phyloP scores from a whole-genome alignment of 1,140 invertebrate genomes.

The Augochlora pura region DNA sequence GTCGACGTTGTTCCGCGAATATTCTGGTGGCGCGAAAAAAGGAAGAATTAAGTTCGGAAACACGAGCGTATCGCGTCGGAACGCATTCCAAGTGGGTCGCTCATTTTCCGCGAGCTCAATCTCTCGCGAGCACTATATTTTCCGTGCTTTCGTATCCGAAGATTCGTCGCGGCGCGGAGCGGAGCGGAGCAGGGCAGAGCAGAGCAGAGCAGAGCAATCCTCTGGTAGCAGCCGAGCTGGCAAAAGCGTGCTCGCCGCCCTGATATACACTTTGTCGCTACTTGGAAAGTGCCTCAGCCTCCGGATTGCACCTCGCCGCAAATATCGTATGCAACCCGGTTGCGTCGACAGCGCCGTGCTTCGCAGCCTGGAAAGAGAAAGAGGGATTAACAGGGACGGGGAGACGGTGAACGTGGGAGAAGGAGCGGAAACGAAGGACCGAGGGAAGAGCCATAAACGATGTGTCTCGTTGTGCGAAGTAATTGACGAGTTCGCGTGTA shows the following conservation, averaged over 20 bases:
- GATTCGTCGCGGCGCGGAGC: background rate
- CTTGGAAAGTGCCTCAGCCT: conserved; percentile 60
- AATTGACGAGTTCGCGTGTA: conserved; percentile 77
- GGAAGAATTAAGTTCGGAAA: background rate
- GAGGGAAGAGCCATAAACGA: conserved; percentile 58
- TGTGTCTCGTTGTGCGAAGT: conserved; percentile 76
- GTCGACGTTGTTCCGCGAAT: no score
- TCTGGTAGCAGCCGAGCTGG: conserved; percentile 31
- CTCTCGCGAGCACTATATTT: background rate
- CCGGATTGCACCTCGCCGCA: conserved; percentile 51
- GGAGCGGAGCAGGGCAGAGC: no score
- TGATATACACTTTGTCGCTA: conserved; percentile 56
- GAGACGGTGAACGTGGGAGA: no score
- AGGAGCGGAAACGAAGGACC: conserved; percentile 30
- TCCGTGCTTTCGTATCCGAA: background rate
- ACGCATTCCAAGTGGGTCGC: background rate
- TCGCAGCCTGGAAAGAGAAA: background rate
- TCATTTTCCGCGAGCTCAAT: background rate
- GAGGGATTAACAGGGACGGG: no score
- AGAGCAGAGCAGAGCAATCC: background rate
- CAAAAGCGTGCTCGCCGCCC: conserved; percentile 23
- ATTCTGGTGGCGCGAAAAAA: no score
- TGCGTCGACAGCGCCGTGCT: no score
- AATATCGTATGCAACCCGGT: conserved; percentile 40
- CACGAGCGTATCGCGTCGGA: background rate